Base-by-base conservation (phyloP, 2,888 invertebrate species). In the Polia nebulosa region DNA sequence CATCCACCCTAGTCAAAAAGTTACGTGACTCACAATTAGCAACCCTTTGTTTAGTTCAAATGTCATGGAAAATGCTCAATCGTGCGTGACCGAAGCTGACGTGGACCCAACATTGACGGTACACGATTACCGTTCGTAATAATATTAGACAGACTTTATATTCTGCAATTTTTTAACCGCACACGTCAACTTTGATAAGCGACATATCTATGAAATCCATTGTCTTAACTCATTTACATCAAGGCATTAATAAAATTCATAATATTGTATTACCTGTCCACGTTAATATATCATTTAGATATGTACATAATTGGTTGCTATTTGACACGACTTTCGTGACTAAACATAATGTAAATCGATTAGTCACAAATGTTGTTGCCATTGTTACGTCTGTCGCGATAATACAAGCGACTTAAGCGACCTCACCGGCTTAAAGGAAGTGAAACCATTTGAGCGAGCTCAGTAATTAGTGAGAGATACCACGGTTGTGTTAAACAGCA, bases 251-350 rank as follows among this genome's bases (percentile, higher is more conserved):
- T 69, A 69, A 51, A 74, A 73, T 56, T 67, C 39, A 49, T 41
- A 72, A 51, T 68, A 34, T 63, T 41, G 17, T n/a, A 65, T 72
- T 58, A 44, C 41, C 44, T 59, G 53, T 64, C 60, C 61, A 62
- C 39, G 29, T 74, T 67, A 71, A 80, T 81, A 80, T 68, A 81
- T 78, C 72, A 80, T 57, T 81, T 72, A 70, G 63, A 62, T 80
- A 82, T 87, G 84, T 76, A 80, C 80, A 83, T 81, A 82, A 82
- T 79, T 78, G 78, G 82, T 84, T 78, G 69, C 62, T 75, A 84
- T 87, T 85, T 82, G 81, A 87, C 88, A 88, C 84, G 88, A 87
- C 65, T 84, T 87, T 88, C 89, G 89, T 89, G 89, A 88, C 89
- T 81, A 69, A 75, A 81, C 85, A 81, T 83, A 87, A 87, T 85